Base-by-base conservation (phyloP, 2,797 vertebrate species). In the Glyptemys insculpta region DNA sequence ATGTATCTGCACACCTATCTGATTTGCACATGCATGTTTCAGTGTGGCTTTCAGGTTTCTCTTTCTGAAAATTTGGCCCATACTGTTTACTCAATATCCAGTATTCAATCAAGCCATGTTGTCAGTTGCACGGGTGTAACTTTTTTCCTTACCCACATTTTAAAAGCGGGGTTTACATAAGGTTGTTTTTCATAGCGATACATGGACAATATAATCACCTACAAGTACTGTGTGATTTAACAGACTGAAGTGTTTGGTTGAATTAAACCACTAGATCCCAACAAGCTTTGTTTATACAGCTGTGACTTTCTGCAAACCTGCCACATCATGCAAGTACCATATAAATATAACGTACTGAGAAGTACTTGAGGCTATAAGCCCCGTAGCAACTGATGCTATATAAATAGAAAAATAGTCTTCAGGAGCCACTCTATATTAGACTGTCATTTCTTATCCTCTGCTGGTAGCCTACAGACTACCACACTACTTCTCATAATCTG, bases 321-420 rank as follows among this genome's bases (percentile, higher is more conserved):
- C 62, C 89, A 68, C 0, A 0, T 82, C 83, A 72, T 56, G 9
- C 15, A 93, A 95, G 83, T 90, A 49, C 83, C 81, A 57, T 79
- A 85, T 91, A 97, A 97, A 97, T 96, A 97, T 96, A 97, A 97
- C 94, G 97, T 88, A 94, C 90, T 54, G 56, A 94, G 96, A 91
- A 84, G 21, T 49, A 81, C 2, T 12, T 79, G 57, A 53, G 37
- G 78, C 79, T 85, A 2, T 84, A 95, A 10, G 34, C 91, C 88
- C 82, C 89, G n/a, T 21, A 97, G 91, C 88, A 96, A 91, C 82
- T 83, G 65, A 93, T 76, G 57, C 81, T 92, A 88, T 96, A 95
- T 96, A 97, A 97, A 95, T 90, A 86, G 91, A 85, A 87, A 87
- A 97, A 57, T 89, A 83, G 82, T 89, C 93, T 94, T 89, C 86